A percentile compares a stretch with the other conserved stretches of the same genome.
Conservation (phyloP, 2,888 invertebrate genomes). For the Baccha elongata region DNA sequence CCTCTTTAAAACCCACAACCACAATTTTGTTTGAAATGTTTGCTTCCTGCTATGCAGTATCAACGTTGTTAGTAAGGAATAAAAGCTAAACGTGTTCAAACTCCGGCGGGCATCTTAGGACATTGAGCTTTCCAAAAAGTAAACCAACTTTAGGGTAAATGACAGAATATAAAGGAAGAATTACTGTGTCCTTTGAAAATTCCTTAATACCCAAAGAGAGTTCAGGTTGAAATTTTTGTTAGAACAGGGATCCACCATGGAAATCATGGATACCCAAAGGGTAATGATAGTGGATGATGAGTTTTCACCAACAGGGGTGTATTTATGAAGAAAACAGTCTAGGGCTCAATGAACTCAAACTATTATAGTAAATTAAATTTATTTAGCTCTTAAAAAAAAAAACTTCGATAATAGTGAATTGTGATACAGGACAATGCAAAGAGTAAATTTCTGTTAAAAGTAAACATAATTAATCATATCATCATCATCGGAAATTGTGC, state of each 20-base stretch:
- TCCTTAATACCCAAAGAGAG: slow-evolving; percentile 18
- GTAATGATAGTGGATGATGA: slow-evolving; percentile 35
- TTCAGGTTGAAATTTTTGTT: slow-evolving; percentile 52
- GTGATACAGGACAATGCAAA: too few species aligned
- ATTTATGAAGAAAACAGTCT: not conserved
- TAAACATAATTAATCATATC: too few species aligned
- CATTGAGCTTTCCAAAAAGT: slow-evolving; percentile 31
- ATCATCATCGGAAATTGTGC: too few species aligned
- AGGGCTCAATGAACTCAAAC: too few species aligned
- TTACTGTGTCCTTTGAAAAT: slow-evolving; percentile 47
- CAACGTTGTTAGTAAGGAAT: not conserved
- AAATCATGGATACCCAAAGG: slow-evolving; percentile 29
- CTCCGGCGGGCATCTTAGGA: slow-evolving; percentile 22
- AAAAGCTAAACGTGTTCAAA: not conserved
- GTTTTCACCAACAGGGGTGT: slow-evolving; percentile 8
- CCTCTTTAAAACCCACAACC: not conserved
- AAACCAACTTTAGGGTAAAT: slow-evolving; percentile 23
- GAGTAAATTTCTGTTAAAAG: too few species aligned
- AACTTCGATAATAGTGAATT: too few species aligned
- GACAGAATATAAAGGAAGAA: slow-evolving; percentile 39
- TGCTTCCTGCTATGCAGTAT: not conserved
- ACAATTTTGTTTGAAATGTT: not conserved
- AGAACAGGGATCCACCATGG: slow-evolving; percentile 33
- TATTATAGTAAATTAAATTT: too few species aligned
- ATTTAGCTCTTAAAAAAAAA: too few species aligned